A percentile compares a stretch with the other conserved stretches of the same genome.
These are phyloP conservation scores for Charadrius vociferus DNA, from an alignment of 2,113 vertebrate genomes.

Conservation along the genomic window DNA sequence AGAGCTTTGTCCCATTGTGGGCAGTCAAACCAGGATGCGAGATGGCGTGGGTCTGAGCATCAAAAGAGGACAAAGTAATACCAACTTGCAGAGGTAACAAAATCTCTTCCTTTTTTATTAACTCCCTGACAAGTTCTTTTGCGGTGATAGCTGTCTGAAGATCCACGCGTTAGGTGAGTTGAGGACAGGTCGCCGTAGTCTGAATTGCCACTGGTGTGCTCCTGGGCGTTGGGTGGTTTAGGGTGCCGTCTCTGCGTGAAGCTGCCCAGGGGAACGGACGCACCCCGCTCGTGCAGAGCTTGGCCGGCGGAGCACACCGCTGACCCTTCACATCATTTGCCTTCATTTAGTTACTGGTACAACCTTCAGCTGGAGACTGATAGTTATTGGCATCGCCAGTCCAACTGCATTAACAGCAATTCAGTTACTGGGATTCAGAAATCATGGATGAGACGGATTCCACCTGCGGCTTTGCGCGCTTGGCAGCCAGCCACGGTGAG, in stretches of 20 bases:
- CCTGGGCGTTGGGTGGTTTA: neutral
- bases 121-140: neutral
- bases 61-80: neutral
- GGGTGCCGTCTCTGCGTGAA: neutral
- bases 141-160: neutral
- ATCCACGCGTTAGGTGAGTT: fast-evolving
- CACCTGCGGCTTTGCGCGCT: conserved; percentile 61
- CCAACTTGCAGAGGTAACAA: neutral
- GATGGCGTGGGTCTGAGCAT: neutral
- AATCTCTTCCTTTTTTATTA: neutral
- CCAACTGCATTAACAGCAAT: neutral
- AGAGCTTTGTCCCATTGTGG: neutral
- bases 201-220: neutral
- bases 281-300: neutral
- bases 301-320: fast-evolving
- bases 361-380: neutral
- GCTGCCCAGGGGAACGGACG: too few species aligned
- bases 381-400: neutral
- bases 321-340: neutral
- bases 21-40: too few species aligned
- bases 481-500: conserved; percentile 55
- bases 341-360: neutral
- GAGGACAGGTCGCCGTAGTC: too few species aligned
- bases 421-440: neutral
- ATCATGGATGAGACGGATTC: conserved; percentile 48